These are phyloP conservation scores for Noctua janthina DNA, from an alignment of 2,888 invertebrate genomes.

Conservation along the genomic window DNA sequence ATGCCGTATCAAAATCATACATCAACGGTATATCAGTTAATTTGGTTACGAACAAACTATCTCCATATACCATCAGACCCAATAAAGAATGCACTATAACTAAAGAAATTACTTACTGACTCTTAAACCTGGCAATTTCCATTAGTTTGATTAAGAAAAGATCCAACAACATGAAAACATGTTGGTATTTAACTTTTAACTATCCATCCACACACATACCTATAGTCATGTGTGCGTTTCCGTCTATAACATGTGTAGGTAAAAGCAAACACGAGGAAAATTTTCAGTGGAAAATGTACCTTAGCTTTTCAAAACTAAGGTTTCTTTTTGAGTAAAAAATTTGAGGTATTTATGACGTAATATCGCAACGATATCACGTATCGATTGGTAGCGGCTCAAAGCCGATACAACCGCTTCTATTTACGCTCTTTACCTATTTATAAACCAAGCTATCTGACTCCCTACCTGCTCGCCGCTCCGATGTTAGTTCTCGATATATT, in stretches of 20 bases:
- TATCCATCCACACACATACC: constrained; percentile 79
- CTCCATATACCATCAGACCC: constrained; percentile 44
- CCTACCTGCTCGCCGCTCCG: constrained; percentile 82
- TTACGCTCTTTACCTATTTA: constrained; percentile 90
- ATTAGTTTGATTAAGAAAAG: constrained; percentile 87
- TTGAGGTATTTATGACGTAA: constrained; percentile 71
- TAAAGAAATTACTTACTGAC: constrained; percentile 74
- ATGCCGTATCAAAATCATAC: constrained; percentile 28
- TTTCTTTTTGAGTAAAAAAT: constrained; percentile 64
- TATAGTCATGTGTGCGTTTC: constrained; percentile 74
- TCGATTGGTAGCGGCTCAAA: constrained; percentile 87
- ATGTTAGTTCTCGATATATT: constrained; percentile 70
- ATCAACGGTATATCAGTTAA: constrained; percentile 34
- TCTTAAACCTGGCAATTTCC: constrained; percentile 80
- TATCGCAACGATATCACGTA: constrained; percentile 74
- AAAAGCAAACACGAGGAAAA: constrained; percentile 70
- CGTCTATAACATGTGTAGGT: constrained; percentile 71
- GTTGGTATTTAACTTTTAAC: constrained; percentile 88
- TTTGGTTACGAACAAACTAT: constrained; percentile 47
- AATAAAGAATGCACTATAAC: constrained; percentile 67
- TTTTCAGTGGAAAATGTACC: constrained; percentile 56
- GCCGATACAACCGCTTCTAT: constrained; percentile 89
- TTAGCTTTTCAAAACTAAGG: constrained; percentile 54
- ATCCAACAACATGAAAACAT: constrained; percentile 80
- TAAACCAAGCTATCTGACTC: constrained; percentile 84